These are phyloP conservation scores for Nasonia giraulti DNA, from an alignment of 1,140 invertebrate species.

Conservation along the genomic window DNA sequence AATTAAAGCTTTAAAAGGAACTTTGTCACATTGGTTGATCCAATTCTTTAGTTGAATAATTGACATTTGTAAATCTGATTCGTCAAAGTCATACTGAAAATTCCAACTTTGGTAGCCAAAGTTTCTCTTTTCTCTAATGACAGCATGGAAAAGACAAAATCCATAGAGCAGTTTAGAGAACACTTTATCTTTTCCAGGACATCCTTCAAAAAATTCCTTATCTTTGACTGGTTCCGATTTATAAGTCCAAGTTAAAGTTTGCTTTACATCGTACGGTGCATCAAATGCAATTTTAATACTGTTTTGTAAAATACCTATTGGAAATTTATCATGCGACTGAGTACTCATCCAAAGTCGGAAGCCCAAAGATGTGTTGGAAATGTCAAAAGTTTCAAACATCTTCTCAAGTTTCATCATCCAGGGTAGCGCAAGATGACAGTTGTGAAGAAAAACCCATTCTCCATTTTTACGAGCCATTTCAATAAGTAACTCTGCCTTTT, in stretches of 20 bases:
- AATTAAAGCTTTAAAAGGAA: constrained; percentile 77
- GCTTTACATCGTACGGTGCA: constrained; percentile 77
- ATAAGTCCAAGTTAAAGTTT: constrained; percentile 79
- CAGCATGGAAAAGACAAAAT: constrained; percentile 82
- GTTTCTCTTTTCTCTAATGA: constrained; percentile 79
- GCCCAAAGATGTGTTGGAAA: constrained; percentile 72
- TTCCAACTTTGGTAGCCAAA: constrained; percentile 84
- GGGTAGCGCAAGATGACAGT: constrained; percentile 81
- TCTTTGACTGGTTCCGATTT: constrained; percentile 74
- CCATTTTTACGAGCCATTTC: constrained; percentile 74
- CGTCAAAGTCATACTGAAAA: constrained; percentile 82
- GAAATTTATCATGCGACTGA: constrained; percentile 78
- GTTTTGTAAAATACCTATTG: constrained; percentile 80
- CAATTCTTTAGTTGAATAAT: constrained; percentile 78
- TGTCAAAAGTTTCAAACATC: constrained; percentile 76
- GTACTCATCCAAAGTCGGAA: constrained; percentile 85
- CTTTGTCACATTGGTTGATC: constrained; percentile 68
- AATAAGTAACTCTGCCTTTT: constrained; percentile 77
- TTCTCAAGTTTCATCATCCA: constrained; percentile 76
- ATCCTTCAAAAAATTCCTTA: constrained; percentile 71
- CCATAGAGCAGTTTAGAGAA: constrained; percentile 81
- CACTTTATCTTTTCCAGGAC: constrained; percentile 64
- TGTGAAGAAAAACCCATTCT: constrained; percentile 83
- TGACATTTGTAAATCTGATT: constrained; percentile 82
- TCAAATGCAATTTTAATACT: constrained; percentile 83